Evolutionary conservation across 2,888 invertebrate species (phyloP), one percentile per base, ranked within the genome.

Genomic region (Melieria omissa): DNA sequence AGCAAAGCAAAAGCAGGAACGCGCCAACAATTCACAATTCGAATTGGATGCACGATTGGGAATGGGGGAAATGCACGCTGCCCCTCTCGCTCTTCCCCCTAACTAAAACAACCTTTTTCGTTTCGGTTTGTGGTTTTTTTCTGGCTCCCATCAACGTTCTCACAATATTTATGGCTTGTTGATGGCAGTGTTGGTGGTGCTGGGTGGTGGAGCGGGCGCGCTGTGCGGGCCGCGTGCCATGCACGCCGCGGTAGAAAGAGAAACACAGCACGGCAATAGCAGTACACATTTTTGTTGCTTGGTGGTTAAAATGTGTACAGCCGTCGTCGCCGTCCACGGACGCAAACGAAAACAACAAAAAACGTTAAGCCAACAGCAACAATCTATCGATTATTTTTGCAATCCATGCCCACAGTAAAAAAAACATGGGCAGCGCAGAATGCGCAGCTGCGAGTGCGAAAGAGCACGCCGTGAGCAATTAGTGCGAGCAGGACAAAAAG

Each of bases 361-460:
- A 60, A 14, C 8, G 44, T 14, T 46, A 29, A 55, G 46, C 4
- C 45, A 60, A 47, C 58, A 66, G 58, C 7, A 49, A 29, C 46
- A n/a, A 49, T 14, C 63, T 69, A 69, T 69, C 63, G 69, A 69
- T 69, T 69, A 63, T 55, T 69, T 52, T 52, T 52, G 52, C 9
- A 52, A 52, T 52, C 14, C 14, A n/a, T 52, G 52, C 52, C 52
- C 52, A 52, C 52, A 9, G 52, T 52, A 52, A 52, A 52, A 52
- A 52, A 14, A 52, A 14, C 7, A 52, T 5, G 9, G 52, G 12
- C 5, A 52, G 1, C 52, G 9, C 52, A 14, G 14, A 5, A n/a
- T 6, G 49, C 8, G 49, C 29, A 52, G 9, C 12, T 52, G 52
- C n/a, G 12, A 52, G 52, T 52, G 6, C 5, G 14, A 52, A 52